Conservation (phyloP, 2,113 vertebrate species). For the Cepphus grylle region DNA sequence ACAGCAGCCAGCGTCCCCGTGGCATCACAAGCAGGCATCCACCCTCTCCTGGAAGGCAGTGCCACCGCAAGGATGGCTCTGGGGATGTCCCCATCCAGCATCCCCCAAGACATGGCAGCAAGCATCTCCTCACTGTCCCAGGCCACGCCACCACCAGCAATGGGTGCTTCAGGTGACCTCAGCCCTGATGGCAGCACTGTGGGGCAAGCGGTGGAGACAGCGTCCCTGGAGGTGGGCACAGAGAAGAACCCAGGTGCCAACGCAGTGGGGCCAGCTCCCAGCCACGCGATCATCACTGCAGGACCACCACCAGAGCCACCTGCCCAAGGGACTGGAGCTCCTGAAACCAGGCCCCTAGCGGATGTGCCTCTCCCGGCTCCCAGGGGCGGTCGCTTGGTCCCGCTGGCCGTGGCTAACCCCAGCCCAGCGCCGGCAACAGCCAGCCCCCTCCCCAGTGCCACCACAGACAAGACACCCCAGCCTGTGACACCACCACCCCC, state of each 20-base stretch:
- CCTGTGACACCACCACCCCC: rapidly evolving
- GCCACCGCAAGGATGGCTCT: not conserved
- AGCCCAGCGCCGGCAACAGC: rapidly evolving
- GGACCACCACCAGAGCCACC: not conserved
- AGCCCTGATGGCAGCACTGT: rapidly evolving
- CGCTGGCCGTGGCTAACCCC: rapidly evolving
- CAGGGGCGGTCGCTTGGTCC: rapidly evolving
- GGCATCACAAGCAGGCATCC: rapidly evolving
- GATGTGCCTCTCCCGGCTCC: not conserved
- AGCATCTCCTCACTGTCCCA: not conserved
- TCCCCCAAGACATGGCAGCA: not conserved
- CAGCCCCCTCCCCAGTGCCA: rapidly evolving
- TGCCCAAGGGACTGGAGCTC: not conserved
- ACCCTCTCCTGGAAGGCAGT: not conserved
- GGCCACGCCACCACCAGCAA: not conserved
- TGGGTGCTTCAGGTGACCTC: not conserved
- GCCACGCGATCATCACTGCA: rapidly evolving
- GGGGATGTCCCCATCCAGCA: not conserved
- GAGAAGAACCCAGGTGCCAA: not conserved
- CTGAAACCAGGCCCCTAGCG: rapidly evolving
- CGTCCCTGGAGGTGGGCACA: rapidly evolving
- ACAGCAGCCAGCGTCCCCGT: not conserved
- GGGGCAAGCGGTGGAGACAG: rapidly evolving
- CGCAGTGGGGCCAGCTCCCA: not conserved
- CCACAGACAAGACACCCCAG: not conserved